Conservation (phyloP, 2,113 vertebrate species). For the Alligator mississippiensis region DNA sequence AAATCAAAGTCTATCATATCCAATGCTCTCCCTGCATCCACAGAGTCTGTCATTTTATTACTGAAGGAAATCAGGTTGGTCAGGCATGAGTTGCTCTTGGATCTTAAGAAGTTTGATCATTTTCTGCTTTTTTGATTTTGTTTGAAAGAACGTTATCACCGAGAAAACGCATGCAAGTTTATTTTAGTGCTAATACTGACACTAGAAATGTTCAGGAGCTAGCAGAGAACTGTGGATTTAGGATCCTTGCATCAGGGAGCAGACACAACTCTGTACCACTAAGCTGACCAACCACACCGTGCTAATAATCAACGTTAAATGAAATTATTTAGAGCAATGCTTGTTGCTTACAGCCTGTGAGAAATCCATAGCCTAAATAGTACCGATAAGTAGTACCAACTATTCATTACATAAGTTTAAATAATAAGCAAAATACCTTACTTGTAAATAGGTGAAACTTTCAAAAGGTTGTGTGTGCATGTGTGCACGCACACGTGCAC, state of each 20-base stretch:
- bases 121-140: neutral
- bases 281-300: rapidly evolving
- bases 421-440: neutral
- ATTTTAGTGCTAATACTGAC: neutral
- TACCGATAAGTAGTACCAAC: neutral
- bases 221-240: neutral
- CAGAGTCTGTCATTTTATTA: too few species aligned
- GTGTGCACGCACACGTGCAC: too few species aligned
- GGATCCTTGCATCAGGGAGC: neutral
- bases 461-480: too few species aligned
- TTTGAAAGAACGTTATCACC: neutral
- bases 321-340: neutral
- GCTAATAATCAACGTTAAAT: constrained; percentile 25
- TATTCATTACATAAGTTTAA: neutral
- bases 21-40: too few species aligned
- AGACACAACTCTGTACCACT: neutral
- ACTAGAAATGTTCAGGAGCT: neutral
- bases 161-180: neutral
- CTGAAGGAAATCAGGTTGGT: too few species aligned
- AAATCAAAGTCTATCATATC: too few species aligned
- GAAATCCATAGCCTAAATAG: constrained; percentile 14
- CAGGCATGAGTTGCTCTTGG: too few species aligned
- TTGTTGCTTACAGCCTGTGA: neutral
- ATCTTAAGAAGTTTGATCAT: neutral
- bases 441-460: neutral